Base-by-base conservation (phyloP, 2,888 invertebrate species). In the Elmis aenea region DNA sequence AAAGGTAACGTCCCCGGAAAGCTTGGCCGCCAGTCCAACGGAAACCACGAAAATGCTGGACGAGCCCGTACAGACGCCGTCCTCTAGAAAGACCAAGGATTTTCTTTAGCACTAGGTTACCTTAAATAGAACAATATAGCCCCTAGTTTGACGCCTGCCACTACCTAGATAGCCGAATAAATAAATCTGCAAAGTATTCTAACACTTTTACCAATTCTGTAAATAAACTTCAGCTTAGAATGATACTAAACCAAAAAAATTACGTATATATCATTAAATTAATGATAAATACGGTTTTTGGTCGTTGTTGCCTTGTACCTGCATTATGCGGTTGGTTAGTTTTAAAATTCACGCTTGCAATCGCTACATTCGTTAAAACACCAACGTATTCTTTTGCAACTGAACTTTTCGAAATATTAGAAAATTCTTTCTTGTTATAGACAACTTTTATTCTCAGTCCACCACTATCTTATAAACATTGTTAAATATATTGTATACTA, bases 41-140 rank as follows among this genome's bases (percentile, higher is more conserved):
- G 74, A 75, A 54, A 73, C 73, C 11, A 72, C 73, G 41, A 71
- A 70, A 53, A 71, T 72, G 71, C 59, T 73, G 47, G 69, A 61
- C 25, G 64, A 71, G 45, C 52, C 61, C 11, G 58, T 58, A 48
- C 64, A 62, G 46, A 63, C 64, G 52, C 65, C 67, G 62, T 66
- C 68, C 62, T 63, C 64, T 43, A 57, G 66, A 51, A 65, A 66
- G 60, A 60, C 67, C 36, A 66, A 68, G 51, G 71, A 70, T 53
- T 70, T 69, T 61, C 64, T 67, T 52, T 67, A 66, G 59, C 59
- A 52, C 42, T 28, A 31, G 13, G 26, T 37, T 34, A 33, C 21
- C n/a, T 26, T 25, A 42, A 34, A 38, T 27, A 27, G 29, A 42
- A 42, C 33, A 37, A 29, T 37, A 34, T 38, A 42, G 36, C 35